A percentile compares a stretch with the other conserved stretches of the same genome.
Evolutionary conservation across 2,888 invertebrate species (phyloP).

Genomic region (Eupithecia insigniata): DNA sequence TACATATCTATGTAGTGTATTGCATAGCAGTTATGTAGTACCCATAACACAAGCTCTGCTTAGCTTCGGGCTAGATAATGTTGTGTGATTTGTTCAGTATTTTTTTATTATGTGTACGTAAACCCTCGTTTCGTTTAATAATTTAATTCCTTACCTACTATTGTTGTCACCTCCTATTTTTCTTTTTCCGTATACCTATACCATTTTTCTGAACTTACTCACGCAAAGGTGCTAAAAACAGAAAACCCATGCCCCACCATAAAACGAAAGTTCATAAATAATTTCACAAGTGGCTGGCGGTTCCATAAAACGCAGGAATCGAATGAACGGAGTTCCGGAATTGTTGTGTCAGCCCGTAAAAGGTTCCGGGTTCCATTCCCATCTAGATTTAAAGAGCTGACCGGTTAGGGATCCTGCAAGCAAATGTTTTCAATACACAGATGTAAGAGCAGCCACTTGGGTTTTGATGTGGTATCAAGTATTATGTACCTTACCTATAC

Average conservation of each 20-base stretch:
- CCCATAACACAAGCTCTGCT: no score
- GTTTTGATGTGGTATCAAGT: conserved; percentile 18
- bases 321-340: conserved; percentile 40
- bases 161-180: no score
- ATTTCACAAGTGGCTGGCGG: conserved; percentile 21
- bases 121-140: no score
- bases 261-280: conserved; percentile 27
- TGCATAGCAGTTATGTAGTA: no score
- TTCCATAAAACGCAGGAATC: conserved; percentile 34
- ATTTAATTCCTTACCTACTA: no score
- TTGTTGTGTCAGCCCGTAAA: conserved; percentile 44
- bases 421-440: conserved; percentile 39
- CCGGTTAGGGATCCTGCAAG: conserved; percentile 45
- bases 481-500: no score
- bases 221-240: not conserved
- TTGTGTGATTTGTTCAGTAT: no score
- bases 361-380: conserved; percentile 45
- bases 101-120: no score
- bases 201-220: not conserved
- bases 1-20: no score
- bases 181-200: no score
- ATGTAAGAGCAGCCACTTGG: conserved; percentile 6
- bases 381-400: conserved; percentile 49
- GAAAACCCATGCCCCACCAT: not conserved
- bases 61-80: no score